phyloP scores from a whole-genome alignment of 2,888 invertebrate genomes.

The Amblyjoppa fuscipennis region DNA sequence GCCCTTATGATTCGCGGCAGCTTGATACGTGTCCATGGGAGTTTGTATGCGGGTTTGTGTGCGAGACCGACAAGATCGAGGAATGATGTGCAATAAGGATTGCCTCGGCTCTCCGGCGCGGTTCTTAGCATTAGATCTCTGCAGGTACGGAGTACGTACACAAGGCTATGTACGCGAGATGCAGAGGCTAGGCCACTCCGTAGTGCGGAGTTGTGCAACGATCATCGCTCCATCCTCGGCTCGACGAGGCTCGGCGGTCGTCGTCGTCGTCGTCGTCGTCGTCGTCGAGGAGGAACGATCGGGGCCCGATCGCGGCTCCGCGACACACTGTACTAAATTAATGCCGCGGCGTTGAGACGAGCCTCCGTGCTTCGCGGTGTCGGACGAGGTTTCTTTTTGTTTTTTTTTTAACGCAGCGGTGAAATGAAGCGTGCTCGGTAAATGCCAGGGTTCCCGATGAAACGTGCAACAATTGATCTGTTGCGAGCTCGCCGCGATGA shows the following conservation, averaged over 20 bases:
- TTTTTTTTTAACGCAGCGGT: background rate
- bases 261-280: conserved; percentile 46
- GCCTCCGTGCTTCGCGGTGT: too few relatives aligned
- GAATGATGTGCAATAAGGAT: conserved; percentile 1
- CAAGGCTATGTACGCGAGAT: conserved; percentile 11
- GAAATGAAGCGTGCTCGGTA: conserved; percentile 38
- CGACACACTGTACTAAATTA: conserved; percentile 80
- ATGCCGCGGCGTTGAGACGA: conserved; percentile 68
- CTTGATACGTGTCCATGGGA: background rate
- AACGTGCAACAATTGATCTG: conserved; percentile 39
- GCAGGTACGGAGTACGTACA: background rate
- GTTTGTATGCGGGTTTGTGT: background rate
- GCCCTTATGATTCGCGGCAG: too few relatives aligned
- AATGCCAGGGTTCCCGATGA: conserved; percentile 61
- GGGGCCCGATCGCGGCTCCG: conserved; percentile 21
- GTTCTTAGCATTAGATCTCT: conserved; percentile 7
- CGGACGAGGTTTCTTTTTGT: too few relatives aligned
- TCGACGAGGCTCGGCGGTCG: background rate
- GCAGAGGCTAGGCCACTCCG: conserved; percentile 16
- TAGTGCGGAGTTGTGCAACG: conserved; percentile 12
- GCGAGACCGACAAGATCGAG: background rate
- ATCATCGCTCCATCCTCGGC: conserved; percentile 38
- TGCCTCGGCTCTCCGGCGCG: conserved; percentile 10
- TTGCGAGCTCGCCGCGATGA: background rate
- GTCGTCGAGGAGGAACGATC: conserved; percentile 38